phyloP scores from a whole-genome alignment of 2,113 vertebrate genomes.

The Chrysemys picta region DNA sequence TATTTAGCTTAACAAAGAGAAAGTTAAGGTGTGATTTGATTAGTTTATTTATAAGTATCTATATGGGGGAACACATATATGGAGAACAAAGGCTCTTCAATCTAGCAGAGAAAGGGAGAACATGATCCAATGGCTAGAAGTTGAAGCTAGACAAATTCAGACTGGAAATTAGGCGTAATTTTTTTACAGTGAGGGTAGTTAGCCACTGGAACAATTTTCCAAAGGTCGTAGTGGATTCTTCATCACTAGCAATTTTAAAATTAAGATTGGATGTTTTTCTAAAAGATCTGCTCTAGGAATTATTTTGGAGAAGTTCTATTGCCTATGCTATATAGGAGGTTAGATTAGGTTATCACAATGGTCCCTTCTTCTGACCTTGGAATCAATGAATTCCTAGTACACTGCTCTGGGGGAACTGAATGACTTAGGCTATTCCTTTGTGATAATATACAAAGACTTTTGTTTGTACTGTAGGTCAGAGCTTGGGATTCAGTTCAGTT shows the following conservation, averaged over 20 bases:
- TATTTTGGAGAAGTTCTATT: too few species aligned
- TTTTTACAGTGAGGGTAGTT: neutral
- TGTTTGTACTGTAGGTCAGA: neutral
- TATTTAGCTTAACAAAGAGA: neutral
- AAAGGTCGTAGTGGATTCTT: too few species aligned
- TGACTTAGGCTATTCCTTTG: neutral
- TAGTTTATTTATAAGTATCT: neutral
- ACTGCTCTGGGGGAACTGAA: rapidly evolving
- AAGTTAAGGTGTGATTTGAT: neutral
- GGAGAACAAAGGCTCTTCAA: neutral
- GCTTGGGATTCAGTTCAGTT: neutral
- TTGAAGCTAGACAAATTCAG: neutral
- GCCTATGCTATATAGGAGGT: too few species aligned
- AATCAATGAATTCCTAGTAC: neutral
- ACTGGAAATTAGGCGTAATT: neutral
- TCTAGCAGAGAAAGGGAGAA: neutral
- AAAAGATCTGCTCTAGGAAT: too few species aligned
- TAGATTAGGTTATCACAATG: too few species aligned
- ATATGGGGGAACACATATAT: neutral
- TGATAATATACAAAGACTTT: neutral
- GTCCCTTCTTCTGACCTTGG: neutral
- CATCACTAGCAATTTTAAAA: too few species aligned
- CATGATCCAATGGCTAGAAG: neutral
- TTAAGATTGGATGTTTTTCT: too few species aligned
- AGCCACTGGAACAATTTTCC: too few species aligned